Evolutionary conservation across 1,140 invertebrate species (phyloP).

Genomic region (Orius insidiosus): DNA sequence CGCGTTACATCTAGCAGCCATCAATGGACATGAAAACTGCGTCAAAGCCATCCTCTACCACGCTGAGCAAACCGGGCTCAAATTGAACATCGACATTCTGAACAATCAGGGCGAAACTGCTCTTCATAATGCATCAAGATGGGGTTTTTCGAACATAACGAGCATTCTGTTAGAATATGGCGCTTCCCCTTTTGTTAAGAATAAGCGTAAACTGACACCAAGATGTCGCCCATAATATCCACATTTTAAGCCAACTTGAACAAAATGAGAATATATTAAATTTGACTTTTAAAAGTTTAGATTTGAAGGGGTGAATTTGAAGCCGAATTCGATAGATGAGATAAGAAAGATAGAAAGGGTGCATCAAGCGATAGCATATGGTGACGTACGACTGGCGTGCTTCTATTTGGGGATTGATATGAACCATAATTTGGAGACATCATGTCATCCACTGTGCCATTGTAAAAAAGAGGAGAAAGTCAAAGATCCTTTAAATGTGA

Average conservation of each 20-base stretch:
- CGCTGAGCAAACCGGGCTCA: conserved; percentile 40
- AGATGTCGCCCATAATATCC: conserved; percentile 41
- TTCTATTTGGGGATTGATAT: conserved; percentile 48
- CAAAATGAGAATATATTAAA: conserved; percentile 16
- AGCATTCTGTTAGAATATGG: conserved; percentile 52
- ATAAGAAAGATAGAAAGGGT: conserved; percentile 46
- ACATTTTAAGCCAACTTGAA: conserved; percentile 18
- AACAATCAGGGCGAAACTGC: conserved; percentile 62
- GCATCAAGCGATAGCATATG: conserved; percentile 47
- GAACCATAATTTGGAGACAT: conserved; percentile 14
- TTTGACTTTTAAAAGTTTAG: conserved; percentile 13
- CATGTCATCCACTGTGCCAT: conserved; percentile 54
- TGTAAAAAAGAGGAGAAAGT: conserved; percentile 28
- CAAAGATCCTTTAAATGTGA: conserved; percentile 22
- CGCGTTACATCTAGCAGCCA: conserved; percentile 51
- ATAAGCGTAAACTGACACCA: conserved; percentile 46
- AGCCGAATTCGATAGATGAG: conserved; percentile 32
- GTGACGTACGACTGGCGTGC: conserved; percentile 54
- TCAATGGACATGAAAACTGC: conserved; percentile 60
- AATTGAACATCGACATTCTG: conserved; percentile 39
- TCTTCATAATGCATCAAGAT: conserved; percentile 58
- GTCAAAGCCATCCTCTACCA: conserved; percentile 70
- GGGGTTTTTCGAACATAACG: conserved; percentile 59
- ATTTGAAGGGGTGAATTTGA: conserved; percentile 20
- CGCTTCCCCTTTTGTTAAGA: conserved; percentile 37